Base-by-base conservation (phyloP, 2,888 invertebrate genomes). In the Cryptus viduatorius region DNA sequence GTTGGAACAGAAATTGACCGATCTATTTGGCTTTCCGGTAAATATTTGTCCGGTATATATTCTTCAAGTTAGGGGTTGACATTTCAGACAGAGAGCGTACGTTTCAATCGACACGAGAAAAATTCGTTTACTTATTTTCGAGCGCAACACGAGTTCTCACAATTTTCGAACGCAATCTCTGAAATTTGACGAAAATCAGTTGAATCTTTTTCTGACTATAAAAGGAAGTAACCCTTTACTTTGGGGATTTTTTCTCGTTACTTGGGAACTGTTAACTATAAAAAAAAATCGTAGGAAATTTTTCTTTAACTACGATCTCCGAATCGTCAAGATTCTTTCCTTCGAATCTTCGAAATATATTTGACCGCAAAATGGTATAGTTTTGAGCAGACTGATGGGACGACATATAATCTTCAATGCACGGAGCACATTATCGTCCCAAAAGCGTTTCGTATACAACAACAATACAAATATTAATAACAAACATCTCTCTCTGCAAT, bases 311-410 rank as follows among this genome's bases (percentile, higher is more conserved):
- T 31, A 42, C 1, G 46, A 82, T 50, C 59, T 53, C 46, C 7
- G 61, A 42, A n/a, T 29, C 24, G 56, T 31, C 61, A 61, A 61
- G 31, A 0, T 4, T 29, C 12, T 31, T n/a, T 61, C n/a, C 8
- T 12, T 19, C n/a, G n/a, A 59, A 59, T 53, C 10, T 16, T 19
- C 3, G 3, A 1, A 29, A 59, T 1, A 59, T 19, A 59, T 29
- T 4, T 3, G 12, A 24, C 59, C 19, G 24, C 59, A 19, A 82
- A 78, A 61, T 65, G 53, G 48, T 83, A 50, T 64, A 31, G 68
- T 48, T 44, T 79, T 71, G 79, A 79, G 75, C 61, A 61, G 24
- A 59, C 68, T 37, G 50, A 42, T 48, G 16, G 61, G 67, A 67
- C 53, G 64, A 56, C 64, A 61, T 50, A 59, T 31, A 37, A 37